These are phyloP conservation scores for Apamea sordens DNA, from an alignment of 2,888 invertebrate species.

Conservation along the genomic window DNA sequence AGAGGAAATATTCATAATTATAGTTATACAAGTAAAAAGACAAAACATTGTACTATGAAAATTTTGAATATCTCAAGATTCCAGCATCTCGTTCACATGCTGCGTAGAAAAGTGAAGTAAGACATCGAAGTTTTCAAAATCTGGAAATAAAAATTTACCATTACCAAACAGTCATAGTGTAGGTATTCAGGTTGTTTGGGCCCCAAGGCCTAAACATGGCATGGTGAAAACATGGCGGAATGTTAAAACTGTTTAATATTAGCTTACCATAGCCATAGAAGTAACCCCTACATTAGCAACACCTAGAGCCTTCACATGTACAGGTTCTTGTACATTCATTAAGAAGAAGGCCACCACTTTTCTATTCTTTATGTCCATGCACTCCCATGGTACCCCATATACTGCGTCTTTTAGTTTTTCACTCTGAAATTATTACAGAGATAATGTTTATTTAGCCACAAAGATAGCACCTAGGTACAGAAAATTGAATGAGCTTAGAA, in stretches of 20 bases:
- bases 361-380: conserved; percentile 69
- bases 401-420: conserved; percentile 68
- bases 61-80: not conserved
- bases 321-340: conserved; percentile 70
- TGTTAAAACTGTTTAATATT: not conserved
- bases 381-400: conserved; percentile 75
- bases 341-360: conserved; percentile 68
- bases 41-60: not conserved
- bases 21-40: not conserved
- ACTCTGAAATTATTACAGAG: conserved; percentile 54
- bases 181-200: not conserved
- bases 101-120: conserved; percentile 46
- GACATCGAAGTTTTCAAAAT: conserved; percentile 43
- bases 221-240: too few relatives aligned
- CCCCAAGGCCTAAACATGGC: too few relatives aligned
- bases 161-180: not conserved
- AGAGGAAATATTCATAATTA: not conserved
- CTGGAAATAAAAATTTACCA: conserved; percentile 22
- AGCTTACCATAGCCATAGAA: conserved; percentile 72
- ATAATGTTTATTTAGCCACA: not conserved
- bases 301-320: conserved; percentile 72
- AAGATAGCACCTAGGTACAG: not conserved
- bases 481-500: not conserved
- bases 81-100: conserved; percentile 4
- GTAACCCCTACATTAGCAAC: conserved; percentile 72